Evolutionary conservation across 2,113 vertebrate species (phyloP), one percentile per base, ranked within the genome.

Genomic region (Engystomops pustulosus): DNA sequence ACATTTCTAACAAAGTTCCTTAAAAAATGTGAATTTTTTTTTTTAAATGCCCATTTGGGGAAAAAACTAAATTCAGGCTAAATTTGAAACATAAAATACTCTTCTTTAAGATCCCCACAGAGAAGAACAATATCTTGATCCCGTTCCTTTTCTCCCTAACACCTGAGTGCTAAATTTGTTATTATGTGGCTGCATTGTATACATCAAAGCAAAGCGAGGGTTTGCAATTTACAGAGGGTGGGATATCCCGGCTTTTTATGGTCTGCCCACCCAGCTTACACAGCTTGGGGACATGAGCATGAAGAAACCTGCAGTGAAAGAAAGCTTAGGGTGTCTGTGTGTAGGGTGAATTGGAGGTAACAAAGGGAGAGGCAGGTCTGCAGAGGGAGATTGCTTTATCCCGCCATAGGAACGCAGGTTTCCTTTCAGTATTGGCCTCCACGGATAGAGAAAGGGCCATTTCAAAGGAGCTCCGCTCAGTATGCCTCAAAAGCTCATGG

Each of bases 211-310:
- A 11, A 72, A 32, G 27, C 32, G 9, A 69, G 65, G 47, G 45
- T 51, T 81, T 71, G 80, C 45, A 47, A 23, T 81, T 81, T 71
- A 81, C 67, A n/a, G 80, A 81, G 80, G 80, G 80, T 81, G 80
- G 67, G 68, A 81, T 67, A 67, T 58, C 68, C 65, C 32, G 25
- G 27, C 68, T 71, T 70, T 81, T 81, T 81, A 81, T 81, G 80
- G 47, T 71, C 67, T 81, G 80, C 80, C 80, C 80, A 81, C 80
- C 80, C 80, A 81, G 65, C 67, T 81, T 69, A 81, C 49, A 81
- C 67, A 81, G 80, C 80, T 81, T 81, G 80, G 80, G 80, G 80
- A 81, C 65, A 81, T 51, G 55, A 71, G 80, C 67, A 58, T 72
- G 80, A 81, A 51, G 68, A 30, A 72, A 81, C 68, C 67, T 81